These are phyloP conservation scores for Drosophila atripex DNA, from an alignment of 2,888 invertebrate species.

Conservation along the genomic window DNA sequence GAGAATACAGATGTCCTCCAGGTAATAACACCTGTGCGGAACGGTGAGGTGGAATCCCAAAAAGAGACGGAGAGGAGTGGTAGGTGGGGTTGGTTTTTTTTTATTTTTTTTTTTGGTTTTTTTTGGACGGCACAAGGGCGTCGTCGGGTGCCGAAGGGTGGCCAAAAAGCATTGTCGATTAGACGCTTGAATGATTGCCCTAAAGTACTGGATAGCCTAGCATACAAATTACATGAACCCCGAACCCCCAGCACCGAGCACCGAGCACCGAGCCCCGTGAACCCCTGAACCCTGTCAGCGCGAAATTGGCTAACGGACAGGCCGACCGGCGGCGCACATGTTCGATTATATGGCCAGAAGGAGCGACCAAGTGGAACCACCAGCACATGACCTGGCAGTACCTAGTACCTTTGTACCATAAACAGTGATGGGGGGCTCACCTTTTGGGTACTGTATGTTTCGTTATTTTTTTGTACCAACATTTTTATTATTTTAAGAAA, in stretches of 20 bases:
- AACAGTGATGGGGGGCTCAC: not conserved
- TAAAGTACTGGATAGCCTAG: constrained; percentile 3
- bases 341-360: constrained; percentile 66
- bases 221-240: constrained; percentile 1
- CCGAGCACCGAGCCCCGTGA: not conserved
- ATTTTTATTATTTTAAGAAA: not conserved
- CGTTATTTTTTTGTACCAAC: not conserved
- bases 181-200: constrained; percentile 63
- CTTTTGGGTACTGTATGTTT: not conserved
- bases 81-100: not conserved
- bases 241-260: constrained; percentile 4
- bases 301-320: constrained; percentile 47
- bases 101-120: no score
- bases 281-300: constrained; percentile 23
- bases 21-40: constrained; percentile 3
- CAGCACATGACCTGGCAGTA: constrained; percentile 32
- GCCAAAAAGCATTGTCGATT: constrained; percentile 38
- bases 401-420: not conserved
- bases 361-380: constrained; percentile 81
- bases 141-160: constrained; percentile 10
- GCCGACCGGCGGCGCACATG: constrained; percentile 48
- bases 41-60: not conserved
- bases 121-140: no score
- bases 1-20: not conserved
- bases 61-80: not conserved